These are phyloP conservation scores for Acrobasis repandana DNA, from an alignment of 2,888 invertebrate genomes.

Conservation along the genomic window DNA sequence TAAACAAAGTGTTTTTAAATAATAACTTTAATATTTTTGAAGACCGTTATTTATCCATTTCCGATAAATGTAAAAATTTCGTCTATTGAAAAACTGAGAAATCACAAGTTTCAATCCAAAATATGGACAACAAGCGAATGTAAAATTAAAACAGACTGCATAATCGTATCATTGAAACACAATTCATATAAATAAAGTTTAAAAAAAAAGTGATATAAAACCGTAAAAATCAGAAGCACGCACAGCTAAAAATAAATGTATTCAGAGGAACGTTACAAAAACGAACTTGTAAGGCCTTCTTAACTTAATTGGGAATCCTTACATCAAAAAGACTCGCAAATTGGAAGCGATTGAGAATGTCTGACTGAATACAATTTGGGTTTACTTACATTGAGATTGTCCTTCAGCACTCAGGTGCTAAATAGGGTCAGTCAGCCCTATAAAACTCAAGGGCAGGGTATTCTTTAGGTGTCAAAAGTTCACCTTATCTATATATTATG, in stretches of 20 bases:
- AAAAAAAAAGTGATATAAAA: too few species aligned
- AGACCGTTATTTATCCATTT: too few species aligned
- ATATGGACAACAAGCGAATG: too few species aligned
- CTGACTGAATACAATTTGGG: neutral
- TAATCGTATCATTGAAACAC: too few species aligned
- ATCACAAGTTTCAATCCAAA: too few species aligned
- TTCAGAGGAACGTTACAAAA: conserved; percentile 9
- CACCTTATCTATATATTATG: neutral
- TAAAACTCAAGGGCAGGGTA: neutral
- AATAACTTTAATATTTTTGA: too few species aligned
- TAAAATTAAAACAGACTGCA: too few species aligned
- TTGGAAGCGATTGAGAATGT: conserved; percentile 9
- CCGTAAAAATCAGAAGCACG: neutral
- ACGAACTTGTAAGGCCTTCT: neutral
- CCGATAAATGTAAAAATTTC: too few species aligned
- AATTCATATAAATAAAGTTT: too few species aligned
- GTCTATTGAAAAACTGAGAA: too few species aligned
- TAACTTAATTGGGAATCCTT: neutral
- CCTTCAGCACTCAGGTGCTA: neutral
- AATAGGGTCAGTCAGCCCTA: too few species aligned
- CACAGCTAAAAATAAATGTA: conserved; percentile 10
- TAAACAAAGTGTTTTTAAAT: too few species aligned
- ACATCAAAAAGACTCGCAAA: conserved; percentile 5
- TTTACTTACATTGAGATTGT: neutral
- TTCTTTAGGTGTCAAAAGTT: neutral